Percentiles rank a stretch among this genome's conserved stretches.
Conservation (phyloP, 2,113 vertebrate genomes). For the Mesitornis unicolor region DNA sequence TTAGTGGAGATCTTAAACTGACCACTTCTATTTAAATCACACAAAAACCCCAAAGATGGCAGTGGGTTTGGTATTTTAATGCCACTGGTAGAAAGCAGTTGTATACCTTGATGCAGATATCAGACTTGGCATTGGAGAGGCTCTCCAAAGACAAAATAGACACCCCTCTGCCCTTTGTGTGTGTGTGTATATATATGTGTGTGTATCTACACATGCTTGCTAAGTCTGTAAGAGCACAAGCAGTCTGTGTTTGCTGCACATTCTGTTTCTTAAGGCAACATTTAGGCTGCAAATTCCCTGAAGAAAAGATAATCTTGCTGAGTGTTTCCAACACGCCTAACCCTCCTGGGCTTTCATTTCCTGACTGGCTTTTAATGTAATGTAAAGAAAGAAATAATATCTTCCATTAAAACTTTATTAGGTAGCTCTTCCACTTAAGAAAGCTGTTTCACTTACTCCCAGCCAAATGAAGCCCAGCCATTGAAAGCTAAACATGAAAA, state of each 20-base stretch:
- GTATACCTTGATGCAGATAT: not conserved
- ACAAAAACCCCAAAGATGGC: fast-evolving
- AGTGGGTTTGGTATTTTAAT: not conserved
- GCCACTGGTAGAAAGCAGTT: not conserved
- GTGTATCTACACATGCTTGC: not conserved
- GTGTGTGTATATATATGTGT: not conserved
- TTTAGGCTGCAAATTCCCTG: not conserved
- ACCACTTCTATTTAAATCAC: not conserved
- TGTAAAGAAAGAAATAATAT: slow-evolving; percentile 56
- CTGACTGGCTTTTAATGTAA: slow-evolving; percentile 37
- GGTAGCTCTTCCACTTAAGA: slow-evolving; percentile 25
- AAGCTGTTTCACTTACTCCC: not conserved
- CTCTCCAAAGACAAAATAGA: not conserved
- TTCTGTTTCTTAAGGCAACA: not conserved
- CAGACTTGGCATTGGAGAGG: not conserved
- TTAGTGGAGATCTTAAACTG: not conserved
- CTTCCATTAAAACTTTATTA: slow-evolving; percentile 55
- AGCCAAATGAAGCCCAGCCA: not conserved
- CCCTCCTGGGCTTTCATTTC: slow-evolving; percentile 39
- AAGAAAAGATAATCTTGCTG: not conserved
- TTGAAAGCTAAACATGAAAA: not conserved
- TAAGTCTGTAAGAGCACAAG: not conserved
- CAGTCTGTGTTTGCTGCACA: not conserved
- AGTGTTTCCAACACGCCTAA: not conserved
- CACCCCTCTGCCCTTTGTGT: not conserved